A percentile compares a stretch with the other conserved stretches of the same genome.
phyloP scores from a whole-genome alignment of 2,113 vertebrate genomes.

The Corythornis cristatus region DNA sequence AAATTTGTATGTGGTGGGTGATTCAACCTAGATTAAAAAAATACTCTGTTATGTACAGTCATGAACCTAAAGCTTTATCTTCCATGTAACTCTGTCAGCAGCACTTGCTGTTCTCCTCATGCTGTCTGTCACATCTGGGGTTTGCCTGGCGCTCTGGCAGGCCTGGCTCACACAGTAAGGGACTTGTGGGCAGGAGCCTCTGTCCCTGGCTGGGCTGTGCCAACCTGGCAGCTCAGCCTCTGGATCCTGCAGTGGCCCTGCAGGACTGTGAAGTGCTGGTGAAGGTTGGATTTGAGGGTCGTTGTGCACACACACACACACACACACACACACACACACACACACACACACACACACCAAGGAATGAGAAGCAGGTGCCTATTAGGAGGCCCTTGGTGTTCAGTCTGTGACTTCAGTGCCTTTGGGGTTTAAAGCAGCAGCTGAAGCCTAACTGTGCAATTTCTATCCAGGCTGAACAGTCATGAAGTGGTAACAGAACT shows the following conservation, averaged over 20 bases:
- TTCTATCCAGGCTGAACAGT: background rate
- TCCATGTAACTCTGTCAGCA: background rate
- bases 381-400: background rate
- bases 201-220: background rate
- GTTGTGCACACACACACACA: no score
- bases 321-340: background rate
- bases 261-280: background rate
- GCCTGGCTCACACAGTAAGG: rapidly evolving
- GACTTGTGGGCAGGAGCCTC: background rate
- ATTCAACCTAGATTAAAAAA: background rate
- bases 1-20: background rate
- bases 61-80: background rate
- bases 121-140: background rate
- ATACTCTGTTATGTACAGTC: background rate
- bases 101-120: background rate
- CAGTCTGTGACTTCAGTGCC: background rate
- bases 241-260: background rate
- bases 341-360: background rate
- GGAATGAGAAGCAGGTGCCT: background rate
- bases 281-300: background rate
- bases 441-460: background rate
- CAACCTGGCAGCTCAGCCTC: background rate
- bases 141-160: background rate
- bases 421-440: background rate
- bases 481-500: background rate